phyloP scores from a whole-genome alignment of 1,140 invertebrate genomes.

The Nymphalis io region DNA sequence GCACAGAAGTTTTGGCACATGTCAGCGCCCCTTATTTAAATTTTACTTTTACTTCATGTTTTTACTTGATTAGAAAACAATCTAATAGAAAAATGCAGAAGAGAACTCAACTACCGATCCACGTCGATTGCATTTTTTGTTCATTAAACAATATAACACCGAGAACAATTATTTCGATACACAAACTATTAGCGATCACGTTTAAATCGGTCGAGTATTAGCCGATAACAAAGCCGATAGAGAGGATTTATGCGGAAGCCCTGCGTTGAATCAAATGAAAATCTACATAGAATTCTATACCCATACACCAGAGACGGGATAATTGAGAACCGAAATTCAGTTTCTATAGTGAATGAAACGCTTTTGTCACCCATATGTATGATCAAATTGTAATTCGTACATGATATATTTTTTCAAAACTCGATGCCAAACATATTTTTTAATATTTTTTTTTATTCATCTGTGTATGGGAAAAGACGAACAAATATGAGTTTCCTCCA shows the following conservation, averaged over 20 bases:
- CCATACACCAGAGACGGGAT: neutral
- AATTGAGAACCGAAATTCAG: neutral
- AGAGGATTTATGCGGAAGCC: neutral
- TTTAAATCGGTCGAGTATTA: neutral
- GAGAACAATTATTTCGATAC: neutral
- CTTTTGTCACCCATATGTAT: neutral
- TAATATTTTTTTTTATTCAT: too few relatives aligned
- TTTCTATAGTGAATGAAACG: neutral
- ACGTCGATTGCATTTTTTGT: neutral
- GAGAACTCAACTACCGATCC: neutral
- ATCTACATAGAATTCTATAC: conserved; percentile 3
- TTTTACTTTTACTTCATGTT: too few relatives aligned
- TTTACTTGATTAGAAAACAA: too few relatives aligned
- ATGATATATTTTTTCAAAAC: too few relatives aligned
- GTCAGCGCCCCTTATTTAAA: too few relatives aligned
- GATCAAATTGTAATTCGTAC: too few relatives aligned
- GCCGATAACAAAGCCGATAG: conserved; percentile 1
- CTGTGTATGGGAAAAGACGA: too few relatives aligned
- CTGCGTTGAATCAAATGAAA: neutral
- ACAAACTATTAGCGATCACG: neutral
- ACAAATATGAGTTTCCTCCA: too few relatives aligned
- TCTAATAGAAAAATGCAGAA: neutral
- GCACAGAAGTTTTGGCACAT: too few relatives aligned
- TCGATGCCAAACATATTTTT: too few relatives aligned
- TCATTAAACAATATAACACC: conserved; percentile 4